Conservation (phyloP, 1,140 invertebrate genomes). For the Euwallacea similis region DNA sequence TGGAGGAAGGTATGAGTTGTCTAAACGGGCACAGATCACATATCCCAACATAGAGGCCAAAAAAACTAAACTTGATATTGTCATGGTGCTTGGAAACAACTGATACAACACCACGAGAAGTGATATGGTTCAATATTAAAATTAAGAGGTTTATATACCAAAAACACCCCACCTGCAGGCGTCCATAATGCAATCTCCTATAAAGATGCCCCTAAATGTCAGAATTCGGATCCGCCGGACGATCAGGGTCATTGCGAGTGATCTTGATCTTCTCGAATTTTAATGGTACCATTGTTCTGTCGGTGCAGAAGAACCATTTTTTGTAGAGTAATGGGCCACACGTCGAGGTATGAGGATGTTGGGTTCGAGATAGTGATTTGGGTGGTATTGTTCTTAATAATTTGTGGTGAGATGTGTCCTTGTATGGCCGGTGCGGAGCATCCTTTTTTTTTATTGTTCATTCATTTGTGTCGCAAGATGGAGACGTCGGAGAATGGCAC, state of each 20-base stretch:
- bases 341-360: not conserved
- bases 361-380: not conserved
- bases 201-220: slow-evolving; percentile 10
- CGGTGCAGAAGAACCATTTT: slow-evolving; percentile 21
- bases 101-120: not conserved
- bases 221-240: slow-evolving; percentile 11
- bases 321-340: slow-evolving; percentile 5
- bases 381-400: slow-evolving; percentile 11
- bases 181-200: not conserved
- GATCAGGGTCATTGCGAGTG: slow-evolving; percentile 23
- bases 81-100: not conserved
- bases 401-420: slow-evolving; percentile 1
- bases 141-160: slow-evolving; percentile 3
- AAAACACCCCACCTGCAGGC: slow-evolving; percentile 13
- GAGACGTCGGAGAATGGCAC: too few species aligned
- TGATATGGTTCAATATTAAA: not conserved
- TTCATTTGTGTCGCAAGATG: not conserved
- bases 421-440: not conserved
- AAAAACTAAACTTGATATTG: not conserved
- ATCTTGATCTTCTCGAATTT: slow-evolving; percentile 29
- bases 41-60: slow-evolving; percentile 34
- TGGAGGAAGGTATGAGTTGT: slow-evolving; percentile 64
- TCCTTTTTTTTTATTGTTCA: not conserved
- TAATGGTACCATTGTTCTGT: slow-evolving; percentile 18
- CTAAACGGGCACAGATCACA: slow-evolving; percentile 54